Base-by-base conservation (phyloP, 2,113 vertebrate genomes). In the Tupaia chinensis region DNA sequence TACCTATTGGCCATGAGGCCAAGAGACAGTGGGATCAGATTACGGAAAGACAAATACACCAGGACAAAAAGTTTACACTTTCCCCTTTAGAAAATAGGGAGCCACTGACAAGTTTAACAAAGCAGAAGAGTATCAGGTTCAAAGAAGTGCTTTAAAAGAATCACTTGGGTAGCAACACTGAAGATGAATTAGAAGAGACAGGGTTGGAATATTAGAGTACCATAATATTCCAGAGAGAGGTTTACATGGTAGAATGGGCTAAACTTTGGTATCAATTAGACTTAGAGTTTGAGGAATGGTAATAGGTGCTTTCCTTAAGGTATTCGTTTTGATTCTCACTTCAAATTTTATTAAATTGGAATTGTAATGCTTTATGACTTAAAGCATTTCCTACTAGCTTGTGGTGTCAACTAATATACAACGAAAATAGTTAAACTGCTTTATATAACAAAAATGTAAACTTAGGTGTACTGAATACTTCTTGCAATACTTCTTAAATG, bases 311-410 rank as follows among this genome's bases (percentile, higher is more conserved):
- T 87, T 77, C 61, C 68, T 96, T 81, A 82, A 73, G 17, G 56
- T 79, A 73, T 32, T 92, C 10, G n/a, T 88, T 84, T 88, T 73
- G 83, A 88, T 74, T 0, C 54, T 91, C 61, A 92, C 32, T 58
- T 81, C 68, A 19, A 53, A 88, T 25, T 58, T 86, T 78, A 60
- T 60, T 60, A 29, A 82, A 81, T 1, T 54, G 11, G 54, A 80
- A 92, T 86, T 85, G 63, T 63, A 92, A 86, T 94, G 89, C 34
- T 78, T n/a, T 58, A 73, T 54, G 76, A 87, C 34, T 44, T 68
- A 81, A 76, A 85, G 7, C 68, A 86, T 76, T 93, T 85, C 61
- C 73, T 80, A 70, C 53, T 87, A 96, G 4, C 12, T 13, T 72
- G 23, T 80, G 20, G 13, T 89, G 15, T 82, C 87, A 93, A 87